These are phyloP conservation scores for Lepidonotus clava DNA, from an alignment of 2,888 invertebrate species.

Conservation along the genomic window DNA sequence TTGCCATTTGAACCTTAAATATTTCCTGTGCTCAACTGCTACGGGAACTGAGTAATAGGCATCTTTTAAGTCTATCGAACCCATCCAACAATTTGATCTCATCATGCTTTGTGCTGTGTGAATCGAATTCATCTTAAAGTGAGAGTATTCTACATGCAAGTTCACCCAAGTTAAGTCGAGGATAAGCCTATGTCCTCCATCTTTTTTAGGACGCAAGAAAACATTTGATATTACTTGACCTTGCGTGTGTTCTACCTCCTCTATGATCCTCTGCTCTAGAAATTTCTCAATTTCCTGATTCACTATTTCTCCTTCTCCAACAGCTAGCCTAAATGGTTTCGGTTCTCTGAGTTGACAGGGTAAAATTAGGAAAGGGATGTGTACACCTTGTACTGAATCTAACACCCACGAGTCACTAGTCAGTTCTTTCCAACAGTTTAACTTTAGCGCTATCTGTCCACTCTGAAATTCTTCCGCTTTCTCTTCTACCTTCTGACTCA, in stretches of 20 bases:
- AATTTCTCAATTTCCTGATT: background rate
- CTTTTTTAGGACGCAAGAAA: constrained; percentile 14
- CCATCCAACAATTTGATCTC: background rate
- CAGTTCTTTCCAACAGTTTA: background rate
- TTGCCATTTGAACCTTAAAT: background rate
- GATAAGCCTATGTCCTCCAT: constrained; percentile 4
- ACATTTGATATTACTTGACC: constrained; percentile 49
- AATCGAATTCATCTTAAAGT: constrained; percentile 8
- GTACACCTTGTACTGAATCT: background rate
- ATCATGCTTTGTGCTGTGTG: background rate
- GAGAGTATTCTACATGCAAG: constrained; percentile 19
- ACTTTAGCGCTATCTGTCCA: background rate
- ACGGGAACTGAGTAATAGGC: background rate
- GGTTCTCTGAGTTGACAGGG: background rate
- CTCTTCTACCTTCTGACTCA: no score
- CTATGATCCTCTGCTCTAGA: background rate
- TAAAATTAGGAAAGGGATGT: background rate
- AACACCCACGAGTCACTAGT: background rate
- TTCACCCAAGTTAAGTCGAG: constrained; percentile 49
- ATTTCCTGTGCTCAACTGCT: background rate
- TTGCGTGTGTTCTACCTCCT: background rate
- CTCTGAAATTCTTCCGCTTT: no score
- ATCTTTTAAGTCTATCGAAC: constrained; percentile 1
- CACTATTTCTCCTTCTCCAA: background rate
- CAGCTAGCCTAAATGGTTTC: background rate